Conservation (phyloP, 2,797 vertebrate genomes). For the Ptychobarbus kaznakovi region DNA sequence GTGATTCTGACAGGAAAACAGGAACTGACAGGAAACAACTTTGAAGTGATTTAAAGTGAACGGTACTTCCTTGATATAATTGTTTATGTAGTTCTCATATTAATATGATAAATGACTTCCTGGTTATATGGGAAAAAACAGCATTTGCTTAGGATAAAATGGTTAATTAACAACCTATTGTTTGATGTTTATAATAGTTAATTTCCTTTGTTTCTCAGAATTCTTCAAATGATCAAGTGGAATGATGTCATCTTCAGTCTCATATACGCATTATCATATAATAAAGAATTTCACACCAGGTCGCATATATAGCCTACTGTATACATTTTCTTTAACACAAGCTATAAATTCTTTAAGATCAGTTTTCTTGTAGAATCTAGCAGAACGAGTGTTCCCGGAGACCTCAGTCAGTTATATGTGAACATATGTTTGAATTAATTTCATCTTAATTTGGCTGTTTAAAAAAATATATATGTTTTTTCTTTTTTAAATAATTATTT, state of each 20-base stretch:
- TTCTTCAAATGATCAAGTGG: slow-evolving; percentile 56
- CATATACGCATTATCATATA: not conserved
- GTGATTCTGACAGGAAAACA: slow-evolving; percentile 76
- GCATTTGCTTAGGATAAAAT: slow-evolving; percentile 59
- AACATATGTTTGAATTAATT: not conserved
- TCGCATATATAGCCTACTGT: too few species aligned
- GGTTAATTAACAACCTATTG: slow-evolving; percentile 61
- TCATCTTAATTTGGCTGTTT: not conserved
- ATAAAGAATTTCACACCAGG: not conserved
- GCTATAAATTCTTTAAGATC: not conserved
- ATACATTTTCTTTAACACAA: not conserved
- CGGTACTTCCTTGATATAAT: slow-evolving; percentile 66
- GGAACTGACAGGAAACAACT: slow-evolving; percentile 81
- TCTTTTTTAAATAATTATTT: too few species aligned
- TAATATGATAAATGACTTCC: slow-evolving; percentile 77
- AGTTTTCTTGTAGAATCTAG: not conserved
- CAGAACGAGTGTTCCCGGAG: not conserved
- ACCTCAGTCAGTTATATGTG: not conserved
- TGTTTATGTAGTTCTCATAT: slow-evolving; percentile 68
- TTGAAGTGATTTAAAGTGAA: slow-evolving; percentile 78
- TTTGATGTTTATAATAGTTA: slow-evolving; percentile 66
- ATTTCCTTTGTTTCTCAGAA: slow-evolving; percentile 64
- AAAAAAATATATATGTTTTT: too few species aligned
- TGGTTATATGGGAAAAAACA: slow-evolving; percentile 62
- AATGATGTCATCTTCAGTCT: not conserved